These are phyloP conservation scores for Lagocephalus sceleratus DNA, from an alignment of 2,797 vertebrate species.

Conservation along the genomic window DNA sequence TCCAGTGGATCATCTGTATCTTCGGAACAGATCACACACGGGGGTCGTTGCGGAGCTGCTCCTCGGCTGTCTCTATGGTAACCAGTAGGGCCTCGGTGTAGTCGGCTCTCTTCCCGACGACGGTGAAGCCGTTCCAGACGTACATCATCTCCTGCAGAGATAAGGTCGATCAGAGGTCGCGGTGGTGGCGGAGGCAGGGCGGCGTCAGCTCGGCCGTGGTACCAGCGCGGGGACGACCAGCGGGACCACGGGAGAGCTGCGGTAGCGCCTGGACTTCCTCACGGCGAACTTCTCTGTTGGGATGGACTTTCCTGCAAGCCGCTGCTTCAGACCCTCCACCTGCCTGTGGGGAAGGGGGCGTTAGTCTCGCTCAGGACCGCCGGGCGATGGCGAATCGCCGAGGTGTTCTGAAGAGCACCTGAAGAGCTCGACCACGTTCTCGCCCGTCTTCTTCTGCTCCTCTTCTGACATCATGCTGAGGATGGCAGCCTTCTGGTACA, in stretches of 20 bases:
- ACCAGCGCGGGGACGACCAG: conserved; percentile 89
- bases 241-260: conserved; percentile 71
- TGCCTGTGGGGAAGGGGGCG: conserved; percentile 66
- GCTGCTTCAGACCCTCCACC: conserved; percentile 90
- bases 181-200: no score
- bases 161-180: background rate
- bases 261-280: conserved; percentile 90
- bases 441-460: conserved; percentile 78
- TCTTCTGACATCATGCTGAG: conserved; percentile 91
- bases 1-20: no score
- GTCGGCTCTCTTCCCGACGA: conserved; percentile 84
- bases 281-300: conserved; percentile 95
- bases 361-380: no score
- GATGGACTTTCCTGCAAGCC: conserved; percentile 92
- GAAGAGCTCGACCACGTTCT: conserved; percentile 85
- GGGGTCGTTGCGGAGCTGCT: conserved; percentile 74
- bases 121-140: conserved; percentile 92
- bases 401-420: no score
- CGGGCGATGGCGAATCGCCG: no score
- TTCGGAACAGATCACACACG: no score
- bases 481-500: conserved; percentile 94
- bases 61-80: conserved; percentile 88
- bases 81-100: conserved; percentile 85
- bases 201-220: background rate
- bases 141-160: conserved; percentile 95